A percentile compares a stretch with the other conserved stretches of the same genome.
Evolutionary conservation across 1,140 invertebrate genomes (phyloP).

Genomic region (Chymomyza costata): DNA sequence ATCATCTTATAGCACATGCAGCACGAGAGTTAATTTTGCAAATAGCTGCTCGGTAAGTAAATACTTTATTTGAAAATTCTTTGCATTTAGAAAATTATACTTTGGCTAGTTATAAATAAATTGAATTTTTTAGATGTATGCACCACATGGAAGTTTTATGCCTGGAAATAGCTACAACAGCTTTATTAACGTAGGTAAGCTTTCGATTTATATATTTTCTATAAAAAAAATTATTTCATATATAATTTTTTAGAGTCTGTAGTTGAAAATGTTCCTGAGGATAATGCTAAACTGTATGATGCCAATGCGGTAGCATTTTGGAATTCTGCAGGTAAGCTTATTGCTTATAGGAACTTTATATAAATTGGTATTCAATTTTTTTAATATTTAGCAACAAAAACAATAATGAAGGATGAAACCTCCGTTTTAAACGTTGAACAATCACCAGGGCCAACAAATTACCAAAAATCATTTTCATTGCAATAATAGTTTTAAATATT

Average conservation of each 20-base stretch:
- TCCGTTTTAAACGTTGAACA: too few species aligned
- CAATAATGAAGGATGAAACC: conserved; percentile 15
- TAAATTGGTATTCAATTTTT: not conserved
- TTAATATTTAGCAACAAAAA: conserved; percentile 13
- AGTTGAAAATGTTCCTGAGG: conserved; percentile 13
- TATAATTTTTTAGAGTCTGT: conserved; percentile 4
- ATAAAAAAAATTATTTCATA: not conserved
- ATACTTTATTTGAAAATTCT: not conserved
- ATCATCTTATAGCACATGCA: not conserved
- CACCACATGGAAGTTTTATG: conserved; percentile 15
- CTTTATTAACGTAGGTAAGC: conserved; percentile 17
- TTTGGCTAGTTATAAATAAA: too few species aligned
- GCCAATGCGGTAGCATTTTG: conserved; percentile 10
- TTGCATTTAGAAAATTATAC: too few species aligned
- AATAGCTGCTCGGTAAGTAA: conserved; percentile 21
- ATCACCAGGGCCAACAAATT: conserved; percentile 14
- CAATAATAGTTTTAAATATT: conserved; percentile 17
- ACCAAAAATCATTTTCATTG: conserved; percentile 23
- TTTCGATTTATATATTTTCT: not conserved
- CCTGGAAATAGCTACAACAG: conserved; percentile 13
- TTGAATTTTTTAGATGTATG: conserved; percentile 15
- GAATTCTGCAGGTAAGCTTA: conserved; percentile 16
- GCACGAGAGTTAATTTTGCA: conserved; percentile 15
- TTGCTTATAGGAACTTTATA: not conserved
- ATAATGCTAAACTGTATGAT: conserved; percentile 20